Base-by-base conservation (phyloP, 2,113 vertebrate genomes). In the Saimiri boliviensis region DNA sequence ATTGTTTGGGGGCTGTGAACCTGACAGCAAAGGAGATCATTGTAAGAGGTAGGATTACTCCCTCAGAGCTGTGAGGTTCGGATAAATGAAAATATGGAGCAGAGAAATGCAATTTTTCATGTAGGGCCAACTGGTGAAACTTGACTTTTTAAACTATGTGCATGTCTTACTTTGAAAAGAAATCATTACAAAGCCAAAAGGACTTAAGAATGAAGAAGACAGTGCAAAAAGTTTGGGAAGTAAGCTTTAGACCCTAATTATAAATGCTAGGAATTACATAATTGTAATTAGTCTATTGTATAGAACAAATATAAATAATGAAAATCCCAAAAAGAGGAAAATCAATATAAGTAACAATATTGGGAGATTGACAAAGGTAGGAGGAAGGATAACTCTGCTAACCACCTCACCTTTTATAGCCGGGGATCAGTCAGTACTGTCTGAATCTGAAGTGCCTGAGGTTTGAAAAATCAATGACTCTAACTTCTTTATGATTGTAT, bases 141-240 rank as follows among this genome's bases (percentile, higher is more conserved):
- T 71, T 86, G 56, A 83, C n/a, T 83, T 83, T 87, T 91, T 35
- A 90, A 84, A 82, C 5, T 12, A 37, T 37, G 30, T 70, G 19
- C 68, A 45, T 35, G 49, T 77, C 14, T 77, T 56, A 70, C 66
- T 80, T 91, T 60, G 58, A 83, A 93, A 95, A 58, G 32, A 95
- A 89, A 79, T 60, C 70, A 82, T 54, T 70, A 76, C 66, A 81
- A 93, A 96, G 30, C 70, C 66, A 70, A 83, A 91, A 91, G 76
- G 83, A 84, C 9, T 77, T 84, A 84, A 91, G 40, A 45, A 66
- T 27, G 32, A 32, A 79, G 45, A 93, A 89, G 27, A 3, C 37
- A 58, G 42, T 71, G 35, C 91, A 45, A 58, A 89, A 88, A 87
- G 35, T 85, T 40, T 52, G 27, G 32, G 8, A 42, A 77, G 68